A percentile compares a stretch with the other conserved stretches of the same genome.
Conservation (phyloP, 1,140 invertebrate genomes). For the Zaprionus davidi region DNA sequence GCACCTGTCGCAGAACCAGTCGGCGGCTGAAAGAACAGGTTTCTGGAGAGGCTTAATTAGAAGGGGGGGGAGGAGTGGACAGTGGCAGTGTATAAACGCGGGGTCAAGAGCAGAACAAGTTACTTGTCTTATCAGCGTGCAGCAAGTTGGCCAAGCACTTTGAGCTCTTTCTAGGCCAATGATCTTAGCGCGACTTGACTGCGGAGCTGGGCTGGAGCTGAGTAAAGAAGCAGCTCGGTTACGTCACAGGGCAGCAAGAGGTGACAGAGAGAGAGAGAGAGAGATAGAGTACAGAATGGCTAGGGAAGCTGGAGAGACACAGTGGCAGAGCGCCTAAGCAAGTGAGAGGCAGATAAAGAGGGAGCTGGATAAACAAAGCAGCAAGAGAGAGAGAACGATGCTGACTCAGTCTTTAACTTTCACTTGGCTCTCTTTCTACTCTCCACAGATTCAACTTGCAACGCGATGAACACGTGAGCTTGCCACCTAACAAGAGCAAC, state of each 20-base stretch:
- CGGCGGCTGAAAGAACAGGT: slow-evolving; percentile 26
- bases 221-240: slow-evolving; percentile 19
- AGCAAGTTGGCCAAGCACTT: slow-evolving; percentile 16
- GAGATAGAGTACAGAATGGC: not conserved
- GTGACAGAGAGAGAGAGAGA: not conserved
- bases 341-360: too few species aligned
- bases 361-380: too few species aligned
- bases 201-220: not conserved
- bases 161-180: slow-evolving; percentile 72
- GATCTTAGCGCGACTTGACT: slow-evolving; percentile 49
- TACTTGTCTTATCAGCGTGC: slow-evolving; percentile 26
- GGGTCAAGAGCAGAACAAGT: slow-evolving; percentile 27
- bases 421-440: slow-evolving; percentile 45
- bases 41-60: slow-evolving; percentile 3
- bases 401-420: slow-evolving; percentile 45
- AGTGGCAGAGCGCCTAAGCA: not conserved
- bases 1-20: slow-evolving; percentile 56
- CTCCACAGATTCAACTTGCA: slow-evolving; percentile 39
- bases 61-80: not conserved
- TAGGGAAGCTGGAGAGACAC: too few species aligned
- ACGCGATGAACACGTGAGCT: slow-evolving; percentile 68
- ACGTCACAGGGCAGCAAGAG: slow-evolving; percentile 53
- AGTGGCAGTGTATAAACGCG: not conserved
- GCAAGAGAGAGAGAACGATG: not conserved
- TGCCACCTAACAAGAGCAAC: slow-evolving; percentile 7